These are phyloP conservation scores for Esox masquinongy DNA, from an alignment of 2,797 vertebrate genomes.

Conservation along the genomic window DNA sequence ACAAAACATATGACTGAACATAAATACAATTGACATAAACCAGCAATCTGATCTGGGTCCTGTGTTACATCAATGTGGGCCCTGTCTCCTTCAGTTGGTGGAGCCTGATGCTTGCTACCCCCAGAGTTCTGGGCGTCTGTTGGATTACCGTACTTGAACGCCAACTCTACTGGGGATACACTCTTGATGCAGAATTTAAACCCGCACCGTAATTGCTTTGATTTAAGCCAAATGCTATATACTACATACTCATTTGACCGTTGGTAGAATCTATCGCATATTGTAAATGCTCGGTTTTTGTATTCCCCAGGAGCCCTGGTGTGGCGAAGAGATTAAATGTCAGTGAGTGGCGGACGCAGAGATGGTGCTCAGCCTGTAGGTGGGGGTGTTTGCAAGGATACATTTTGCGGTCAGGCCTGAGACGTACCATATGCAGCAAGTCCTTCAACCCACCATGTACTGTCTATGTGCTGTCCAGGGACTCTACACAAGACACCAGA, in stretches of 20 bases:
- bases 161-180: neutral
- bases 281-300: neutral
- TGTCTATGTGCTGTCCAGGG: too few species aligned
- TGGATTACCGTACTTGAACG: neutral
- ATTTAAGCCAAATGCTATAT: neutral
- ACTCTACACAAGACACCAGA: neutral
- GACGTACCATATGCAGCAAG: neutral
- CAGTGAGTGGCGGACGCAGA: neutral
- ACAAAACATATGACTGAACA: too few species aligned
- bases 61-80: too few species aligned
- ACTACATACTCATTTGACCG: neutral
- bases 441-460: neutral
- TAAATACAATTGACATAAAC: too few species aligned
- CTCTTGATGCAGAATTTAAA: neutral
- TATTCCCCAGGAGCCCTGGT: neutral
- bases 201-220: neutral
- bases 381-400: constrained; percentile 60
- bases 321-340: neutral
- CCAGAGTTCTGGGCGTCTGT: neutral
- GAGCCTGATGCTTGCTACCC: too few species aligned
- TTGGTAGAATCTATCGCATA: neutral
- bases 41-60: too few species aligned
- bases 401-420: constrained; percentile 27
- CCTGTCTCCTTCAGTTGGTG: neutral
- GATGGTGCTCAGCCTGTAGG: constrained; percentile 50